These are phyloP conservation scores for Eurois occulta DNA, from an alignment of 2,888 invertebrate genomes.

Conservation along the genomic window DNA sequence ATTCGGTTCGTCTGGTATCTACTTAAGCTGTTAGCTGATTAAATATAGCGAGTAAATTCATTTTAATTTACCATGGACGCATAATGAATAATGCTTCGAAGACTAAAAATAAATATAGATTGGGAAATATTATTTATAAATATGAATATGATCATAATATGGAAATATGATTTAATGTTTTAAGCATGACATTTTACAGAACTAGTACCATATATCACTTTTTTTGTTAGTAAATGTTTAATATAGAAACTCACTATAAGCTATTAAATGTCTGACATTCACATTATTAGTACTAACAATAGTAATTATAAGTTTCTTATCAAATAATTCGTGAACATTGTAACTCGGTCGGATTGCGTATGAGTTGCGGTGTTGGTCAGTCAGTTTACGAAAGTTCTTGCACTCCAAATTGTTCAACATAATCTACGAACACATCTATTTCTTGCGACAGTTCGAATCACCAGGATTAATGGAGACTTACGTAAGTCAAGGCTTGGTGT, in stretches of 20 bases:
- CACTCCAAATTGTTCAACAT: constrained; percentile 63
- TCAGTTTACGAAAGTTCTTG: constrained; percentile 70
- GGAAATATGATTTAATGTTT: constrained; percentile 13
- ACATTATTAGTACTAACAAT: constrained; percentile 55
- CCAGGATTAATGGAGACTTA: constrained; percentile 59
- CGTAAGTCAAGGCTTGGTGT: constrained; percentile 44
- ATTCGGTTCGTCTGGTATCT: background rate
- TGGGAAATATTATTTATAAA: constrained; percentile 13
- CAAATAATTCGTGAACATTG: constrained; percentile 73
- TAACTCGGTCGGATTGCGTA: constrained; percentile 71
- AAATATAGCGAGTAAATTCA: constrained; percentile 17
- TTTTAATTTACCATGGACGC: background rate
- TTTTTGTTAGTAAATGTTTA: constrained; percentile 8
- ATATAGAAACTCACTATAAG: constrained; percentile 11
- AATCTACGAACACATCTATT: constrained; percentile 68
- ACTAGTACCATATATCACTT: background rate
- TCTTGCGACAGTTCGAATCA: constrained; percentile 62
- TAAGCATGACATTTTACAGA: background rate
- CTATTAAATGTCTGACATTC: constrained; percentile 32
- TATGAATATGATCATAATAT: too few relatives aligned
- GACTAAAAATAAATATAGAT: background rate
- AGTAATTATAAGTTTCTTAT: constrained; percentile 71
- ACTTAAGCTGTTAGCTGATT: constrained; percentile 1
- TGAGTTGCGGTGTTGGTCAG: constrained; percentile 53
- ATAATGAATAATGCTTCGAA: background rate